These are phyloP conservation scores for Silurus meridionalis DNA, from an alignment of 2,113 vertebrate genomes.

Conservation along the genomic window DNA sequence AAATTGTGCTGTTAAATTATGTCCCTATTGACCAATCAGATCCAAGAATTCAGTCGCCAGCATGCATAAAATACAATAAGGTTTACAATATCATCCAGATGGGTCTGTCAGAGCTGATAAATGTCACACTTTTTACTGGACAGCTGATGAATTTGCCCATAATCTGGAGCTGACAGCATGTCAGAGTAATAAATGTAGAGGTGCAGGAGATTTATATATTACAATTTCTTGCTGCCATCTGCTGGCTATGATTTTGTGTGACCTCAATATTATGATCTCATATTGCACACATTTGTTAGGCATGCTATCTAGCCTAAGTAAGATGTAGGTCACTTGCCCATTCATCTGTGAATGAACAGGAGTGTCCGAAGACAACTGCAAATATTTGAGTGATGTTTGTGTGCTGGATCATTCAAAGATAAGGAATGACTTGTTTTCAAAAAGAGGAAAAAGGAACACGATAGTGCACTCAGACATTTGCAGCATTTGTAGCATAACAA, in stretches of 20 bases:
- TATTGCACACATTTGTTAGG: background rate
- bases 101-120: background rate
- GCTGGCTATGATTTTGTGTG: background rate
- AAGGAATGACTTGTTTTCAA: no score
- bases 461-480: no score
- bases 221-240: background rate
- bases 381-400: background rate
- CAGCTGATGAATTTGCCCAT: conserved; percentile 10
- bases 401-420: background rate
- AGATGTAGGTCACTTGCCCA: background rate
- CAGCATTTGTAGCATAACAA: no score
- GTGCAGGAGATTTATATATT: background rate
- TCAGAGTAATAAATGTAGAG: background rate
- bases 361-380: background rate
- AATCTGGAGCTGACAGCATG: conserved; percentile 10
- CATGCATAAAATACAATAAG: background rate
- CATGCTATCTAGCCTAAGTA: background rate
- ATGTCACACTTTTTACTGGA: background rate
- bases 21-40: background rate
- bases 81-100: background rate
- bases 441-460: no score
- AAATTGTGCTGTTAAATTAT: background rate
- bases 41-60: background rate
- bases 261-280: background rate
- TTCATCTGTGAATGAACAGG: background rate